phyloP scores from a whole-genome alignment of 1,140 invertebrate genomes.

The Lepidurus arcticus region DNA sequence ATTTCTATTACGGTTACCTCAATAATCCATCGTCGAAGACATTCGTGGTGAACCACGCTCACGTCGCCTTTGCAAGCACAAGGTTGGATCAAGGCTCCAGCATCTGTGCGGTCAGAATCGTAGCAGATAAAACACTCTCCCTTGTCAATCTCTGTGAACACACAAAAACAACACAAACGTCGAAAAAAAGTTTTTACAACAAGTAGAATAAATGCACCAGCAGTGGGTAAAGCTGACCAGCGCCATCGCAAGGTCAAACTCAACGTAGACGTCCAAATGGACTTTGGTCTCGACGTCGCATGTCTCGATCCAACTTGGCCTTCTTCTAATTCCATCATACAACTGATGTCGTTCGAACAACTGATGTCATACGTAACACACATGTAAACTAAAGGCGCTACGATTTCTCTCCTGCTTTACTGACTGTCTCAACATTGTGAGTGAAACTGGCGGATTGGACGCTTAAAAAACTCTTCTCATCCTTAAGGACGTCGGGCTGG shows the following conservation, averaged over 20 bases:
- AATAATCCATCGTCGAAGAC: conserved; percentile 79
- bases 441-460: conserved; percentile 34
- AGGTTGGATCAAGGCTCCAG: conserved; percentile 74
- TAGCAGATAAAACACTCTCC: conserved; percentile 91
- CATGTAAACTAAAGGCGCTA: no score
- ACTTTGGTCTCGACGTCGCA: not conserved
- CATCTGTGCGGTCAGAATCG: conserved; percentile 68
- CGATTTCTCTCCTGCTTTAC: not conserved
- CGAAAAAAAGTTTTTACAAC: not conserved
- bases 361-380: not conserved
- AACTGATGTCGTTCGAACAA: not conserved
- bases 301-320: conserved; percentile 19
- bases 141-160: conserved; percentile 37
- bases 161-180: conserved; percentile 23
- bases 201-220: conserved; percentile 13
- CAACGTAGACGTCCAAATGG: conserved; percentile 11
- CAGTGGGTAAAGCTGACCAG: conserved; percentile 25
- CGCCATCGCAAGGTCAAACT: conserved; percentile 4
- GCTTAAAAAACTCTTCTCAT: not conserved
- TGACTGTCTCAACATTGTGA: no score
- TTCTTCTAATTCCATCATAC: not conserved
- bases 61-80: conserved; percentile 87
- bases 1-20: conserved; percentile 46
- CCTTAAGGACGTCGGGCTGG: not conserved
- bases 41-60: conserved; percentile 83